Evolutionary conservation across 2,113 vertebrate genomes (phyloP).

Genomic region (Mastomys natalensis): DNA sequence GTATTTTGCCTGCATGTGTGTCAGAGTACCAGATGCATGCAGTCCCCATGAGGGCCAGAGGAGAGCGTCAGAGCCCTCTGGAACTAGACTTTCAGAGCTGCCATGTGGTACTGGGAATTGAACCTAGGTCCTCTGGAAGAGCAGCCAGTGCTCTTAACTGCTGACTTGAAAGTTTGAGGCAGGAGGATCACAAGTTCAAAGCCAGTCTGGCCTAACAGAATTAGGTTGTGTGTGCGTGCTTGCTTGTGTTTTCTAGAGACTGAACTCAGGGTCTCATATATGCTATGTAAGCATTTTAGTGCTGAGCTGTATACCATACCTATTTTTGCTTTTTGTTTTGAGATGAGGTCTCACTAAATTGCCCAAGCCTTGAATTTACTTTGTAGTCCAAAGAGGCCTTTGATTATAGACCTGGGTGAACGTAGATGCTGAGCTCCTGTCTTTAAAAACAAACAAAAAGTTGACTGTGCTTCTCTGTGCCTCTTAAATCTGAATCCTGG

Average conservation of each 20-base stretch:
- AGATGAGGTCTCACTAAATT: neutral
- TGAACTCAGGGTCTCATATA: neutral
- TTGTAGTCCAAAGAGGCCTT: too few relatives aligned
- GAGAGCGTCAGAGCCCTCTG: neutral
- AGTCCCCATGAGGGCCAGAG: neutral
- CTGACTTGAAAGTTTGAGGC: too few relatives aligned
- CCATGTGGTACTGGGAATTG: neutral
- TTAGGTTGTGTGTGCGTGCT: neutral
- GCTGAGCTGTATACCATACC: neutral
- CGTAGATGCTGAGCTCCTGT: too few relatives aligned
- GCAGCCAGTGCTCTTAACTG: neutral
- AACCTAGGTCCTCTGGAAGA: neutral
- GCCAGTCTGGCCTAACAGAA: neutral
- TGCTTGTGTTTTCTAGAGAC: neutral
- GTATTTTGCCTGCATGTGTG: neutral
- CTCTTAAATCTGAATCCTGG: constrained; percentile 42
- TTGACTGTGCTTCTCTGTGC: constrained; percentile 30
- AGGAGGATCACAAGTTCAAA: neutral
- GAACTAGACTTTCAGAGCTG: neutral
- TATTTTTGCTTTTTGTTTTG: neutral
- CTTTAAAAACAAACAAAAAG: neutral
- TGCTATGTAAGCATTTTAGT: neutral
- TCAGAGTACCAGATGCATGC: neutral
- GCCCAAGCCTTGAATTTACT: neutral
- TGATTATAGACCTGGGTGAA: neutral